Conservation (phyloP, 2,888 invertebrate species). For the Limnephilus lunatus region DNA sequence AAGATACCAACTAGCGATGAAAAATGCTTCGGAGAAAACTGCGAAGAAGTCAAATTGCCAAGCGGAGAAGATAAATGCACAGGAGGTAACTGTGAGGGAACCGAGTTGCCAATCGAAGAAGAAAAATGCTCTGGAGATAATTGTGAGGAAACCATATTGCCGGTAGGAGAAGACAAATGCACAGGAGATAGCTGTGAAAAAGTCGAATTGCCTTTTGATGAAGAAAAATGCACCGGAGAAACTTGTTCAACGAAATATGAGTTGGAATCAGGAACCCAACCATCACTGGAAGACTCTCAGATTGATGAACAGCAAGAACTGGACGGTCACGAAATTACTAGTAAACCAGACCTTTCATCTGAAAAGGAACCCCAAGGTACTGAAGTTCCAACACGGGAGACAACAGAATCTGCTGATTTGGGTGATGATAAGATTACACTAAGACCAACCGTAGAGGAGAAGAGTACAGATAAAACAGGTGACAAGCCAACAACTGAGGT, state of each 20-base stretch:
- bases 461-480: background rate
- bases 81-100: background rate
- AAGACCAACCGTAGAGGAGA: conserved; percentile 22
- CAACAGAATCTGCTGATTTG: background rate
- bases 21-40: background rate
- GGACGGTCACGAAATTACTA: background rate
- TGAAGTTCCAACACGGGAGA: background rate
- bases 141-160: background rate
- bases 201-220: background rate
- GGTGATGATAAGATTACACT: background rate
- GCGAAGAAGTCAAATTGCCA: background rate
- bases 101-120: background rate
- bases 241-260: conserved; percentile 54
- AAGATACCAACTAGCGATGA: background rate
- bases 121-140: background rate
- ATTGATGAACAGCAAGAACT: background rate
- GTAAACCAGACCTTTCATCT: background rate
- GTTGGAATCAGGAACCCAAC: background rate
- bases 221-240: conserved; percentile 54
- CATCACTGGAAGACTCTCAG: background rate
- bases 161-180: background rate
- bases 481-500: background rate
- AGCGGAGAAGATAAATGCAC: background rate
- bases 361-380: background rate
- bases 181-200: background rate